Evolutionary conservation across 2,888 invertebrate genomes (phyloP).

Genomic region (Standfussiana lucernea): DNA sequence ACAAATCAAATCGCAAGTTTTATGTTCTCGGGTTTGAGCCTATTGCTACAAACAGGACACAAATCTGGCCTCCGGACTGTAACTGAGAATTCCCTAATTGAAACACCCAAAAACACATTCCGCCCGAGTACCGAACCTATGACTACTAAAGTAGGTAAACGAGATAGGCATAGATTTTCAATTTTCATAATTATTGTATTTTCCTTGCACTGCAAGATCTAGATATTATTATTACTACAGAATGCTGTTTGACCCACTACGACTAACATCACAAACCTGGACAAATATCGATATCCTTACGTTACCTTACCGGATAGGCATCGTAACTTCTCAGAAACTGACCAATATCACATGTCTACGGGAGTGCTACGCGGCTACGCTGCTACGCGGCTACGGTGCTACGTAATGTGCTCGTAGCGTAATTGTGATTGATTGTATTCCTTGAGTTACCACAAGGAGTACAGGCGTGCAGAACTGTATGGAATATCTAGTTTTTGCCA

Average conservation of each 20-base stretch:
- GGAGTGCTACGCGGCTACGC: constrained; percentile 38
- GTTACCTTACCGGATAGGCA: neutral
- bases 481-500: neutral
- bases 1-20: neutral
- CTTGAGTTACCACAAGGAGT: neutral
- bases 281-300: constrained; percentile 5
- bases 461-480: neutral
- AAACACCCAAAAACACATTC: neutral
- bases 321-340: constrained; percentile 15
- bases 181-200: neutral
- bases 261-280: too few species aligned
- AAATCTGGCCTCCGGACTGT: neutral
- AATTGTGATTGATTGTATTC: constrained; percentile 5
- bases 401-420: constrained; percentile 20
- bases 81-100: neutral
- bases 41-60: neutral
- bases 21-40: neutral
- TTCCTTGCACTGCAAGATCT: neutral
- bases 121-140: neutral
- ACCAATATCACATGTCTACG: constrained; percentile 33
- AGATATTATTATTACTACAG: neutral
- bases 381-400: constrained; percentile 6
- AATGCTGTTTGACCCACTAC: neutral
- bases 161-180: neutral
- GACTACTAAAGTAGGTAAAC: neutral